These are phyloP conservation scores for Syngnathoides biaculeatus DNA, from an alignment of 2,113 vertebrate genomes.

Conservation along the genomic window DNA sequence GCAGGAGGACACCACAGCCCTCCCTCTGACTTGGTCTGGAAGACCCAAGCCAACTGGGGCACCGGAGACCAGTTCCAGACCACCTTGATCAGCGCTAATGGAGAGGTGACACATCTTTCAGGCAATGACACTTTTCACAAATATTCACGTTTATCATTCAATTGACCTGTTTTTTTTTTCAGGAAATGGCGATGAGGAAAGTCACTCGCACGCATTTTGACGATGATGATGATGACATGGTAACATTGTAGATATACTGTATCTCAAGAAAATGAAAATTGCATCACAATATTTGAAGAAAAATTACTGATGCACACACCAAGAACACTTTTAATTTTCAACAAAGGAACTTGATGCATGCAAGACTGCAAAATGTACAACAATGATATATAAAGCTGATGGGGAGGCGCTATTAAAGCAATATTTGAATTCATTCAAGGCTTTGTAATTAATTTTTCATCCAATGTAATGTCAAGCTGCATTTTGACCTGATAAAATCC, in stretches of 20 bases:
- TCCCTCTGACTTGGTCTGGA: constrained; percentile 91
- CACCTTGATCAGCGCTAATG: constrained; percentile 81
- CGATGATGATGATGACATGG: constrained; percentile 81
- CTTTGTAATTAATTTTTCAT: too few relatives aligned
- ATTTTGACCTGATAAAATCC: too few relatives aligned
- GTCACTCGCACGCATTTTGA: constrained; percentile 84
- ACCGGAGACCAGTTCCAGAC: constrained; percentile 88
- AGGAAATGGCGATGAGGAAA: constrained; percentile 97
- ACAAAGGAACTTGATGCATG: too few relatives aligned
- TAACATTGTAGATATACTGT: constrained; percentile 5
- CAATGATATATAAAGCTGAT: too few relatives aligned
- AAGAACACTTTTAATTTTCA: too few relatives aligned
- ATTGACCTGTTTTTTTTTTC: background rate
- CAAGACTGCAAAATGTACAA: too few relatives aligned
- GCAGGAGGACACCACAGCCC: constrained; percentile 83
- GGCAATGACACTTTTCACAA: background rate
- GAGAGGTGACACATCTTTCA: constrained; percentile 76
- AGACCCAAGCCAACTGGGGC: constrained; percentile 87
- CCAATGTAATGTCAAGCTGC: too few relatives aligned
- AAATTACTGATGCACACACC: too few relatives aligned
- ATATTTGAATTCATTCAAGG: too few relatives aligned
- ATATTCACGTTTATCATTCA: background rate
- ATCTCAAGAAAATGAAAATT: background rate
- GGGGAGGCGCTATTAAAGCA: too few relatives aligned
- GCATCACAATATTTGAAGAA: too few relatives aligned